Base-by-base conservation (phyloP, 2,113 vertebrate species). In the Perognathus longimembris region DNA sequence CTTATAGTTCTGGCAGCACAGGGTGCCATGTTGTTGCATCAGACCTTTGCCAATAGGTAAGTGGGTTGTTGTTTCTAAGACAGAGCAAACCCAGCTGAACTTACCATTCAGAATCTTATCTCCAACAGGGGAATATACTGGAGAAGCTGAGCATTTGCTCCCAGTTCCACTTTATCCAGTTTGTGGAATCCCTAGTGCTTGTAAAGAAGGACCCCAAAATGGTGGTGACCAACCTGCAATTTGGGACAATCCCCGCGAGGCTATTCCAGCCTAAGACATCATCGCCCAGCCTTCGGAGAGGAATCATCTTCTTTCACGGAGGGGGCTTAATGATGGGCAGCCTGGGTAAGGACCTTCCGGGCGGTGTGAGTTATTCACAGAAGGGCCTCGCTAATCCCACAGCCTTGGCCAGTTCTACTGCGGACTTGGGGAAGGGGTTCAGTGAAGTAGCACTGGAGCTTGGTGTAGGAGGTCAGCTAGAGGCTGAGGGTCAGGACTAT, bases 241-340 rank as follows among this genome's bases (percentile, higher is more conserved):
- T 98, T 76, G 97, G 96, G 11, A 97, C 95, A 2, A 98, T 98
- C 61, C 97, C 98, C 0, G 59, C 98, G 96, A 97, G 98, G 91
- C 97, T 99, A 71, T 99, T 99, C 59, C 97, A 98, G 94, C 98
- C 98, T 30, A 98, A 97, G 42, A 9, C 59, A 21, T 5, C 21
- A 26, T 61, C 6, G 6, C 59, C 59, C 59, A 21, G 59, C 8
- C 59, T 61, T 26, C 59, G 1, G 5, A 21, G 59, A 61, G 59
- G 98, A 57, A 94, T 99, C 26, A 74, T 99, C 0, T 99, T 98
- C 93, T 98, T 98, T 96, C 98, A 99, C 0, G 98, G 98, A 90
- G 98, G 98, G 6, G 98, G 97, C 12, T 97, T 97, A 94, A 86
- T 98, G 3, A 40, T 97, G 20, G 98, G 98, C 24, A 98, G 97